Evolutionary conservation across 2,113 vertebrate species (phyloP), one percentile per base, ranked within the genome.

Genomic region (Bostrychus sinensis): DNA sequence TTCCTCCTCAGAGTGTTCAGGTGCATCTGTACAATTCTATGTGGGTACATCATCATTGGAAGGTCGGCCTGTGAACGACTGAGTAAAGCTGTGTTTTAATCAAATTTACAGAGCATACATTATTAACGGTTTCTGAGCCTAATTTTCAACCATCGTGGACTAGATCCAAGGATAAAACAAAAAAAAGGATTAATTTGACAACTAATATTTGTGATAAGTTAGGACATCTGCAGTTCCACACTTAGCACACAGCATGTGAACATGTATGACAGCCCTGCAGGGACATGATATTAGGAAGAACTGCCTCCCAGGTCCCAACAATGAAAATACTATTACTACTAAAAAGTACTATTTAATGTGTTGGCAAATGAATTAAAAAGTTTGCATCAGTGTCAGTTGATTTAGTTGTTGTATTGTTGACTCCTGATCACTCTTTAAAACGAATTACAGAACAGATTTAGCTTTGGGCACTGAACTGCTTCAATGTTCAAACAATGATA

Each of bases 401-500:
- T 64, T 79, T 13, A 32, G 28, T 66, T 39, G 63, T 43, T 60
- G 46, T 56, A 48, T 54, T 54, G 72, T 43, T 80, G 66, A 83
- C 73, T 75, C 50, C 39, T 41, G 57, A 78, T 67, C 37, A 14
- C 54, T 53, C 19, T 75, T 69, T 66, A 41, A 68, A 67, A 65
- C 65, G 51, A 50, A 77, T 72, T 64, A 66, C 63, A 48, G 41
- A 30, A 28, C 32, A 60, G 62, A 75, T 57, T 69, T 75, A 42
- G 70, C 66, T 66, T 36, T 56, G 22, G 66, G 61, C 70, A 43
- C 10, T 50, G 70, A 75, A 69, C 56, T 63, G 56, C 56, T 38
- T 56, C 19, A 2, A 39, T 59, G 72, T 77, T 74, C 59, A 80
- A 79, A 85, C 61, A 72, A 69, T 69, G 64, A 51, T 41, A 6